phyloP scores from a whole-genome alignment of 1,140 invertebrate genomes.

The Lordiphosa mommai region DNA sequence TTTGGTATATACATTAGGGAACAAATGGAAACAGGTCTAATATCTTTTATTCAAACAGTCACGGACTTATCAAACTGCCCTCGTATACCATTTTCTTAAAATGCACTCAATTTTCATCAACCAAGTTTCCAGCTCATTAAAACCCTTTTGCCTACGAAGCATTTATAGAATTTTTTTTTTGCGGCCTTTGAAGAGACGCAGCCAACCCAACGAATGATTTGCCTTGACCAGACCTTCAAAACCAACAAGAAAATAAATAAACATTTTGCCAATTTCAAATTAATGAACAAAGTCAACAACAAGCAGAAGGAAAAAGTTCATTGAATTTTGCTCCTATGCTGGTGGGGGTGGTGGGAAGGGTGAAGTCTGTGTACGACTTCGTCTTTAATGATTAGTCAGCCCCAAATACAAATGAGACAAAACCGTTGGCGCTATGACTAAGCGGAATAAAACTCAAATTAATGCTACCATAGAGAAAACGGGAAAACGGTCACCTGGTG shows the following conservation, averaged over 20 bases:
- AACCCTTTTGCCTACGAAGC: constrained; percentile 31
- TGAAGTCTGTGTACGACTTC: constrained; percentile 9
- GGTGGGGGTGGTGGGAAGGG: not conserved
- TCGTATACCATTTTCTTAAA: too few relatives aligned
- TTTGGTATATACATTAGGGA: too few relatives aligned
- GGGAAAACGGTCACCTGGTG: constrained; percentile 22
- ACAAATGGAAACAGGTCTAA: too few relatives aligned
- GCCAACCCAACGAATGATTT: not conserved
- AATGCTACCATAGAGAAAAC: constrained; percentile 16
- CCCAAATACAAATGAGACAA: not conserved
- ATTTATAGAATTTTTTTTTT: constrained; percentile 25
- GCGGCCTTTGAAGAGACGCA: constrained; percentile 22
- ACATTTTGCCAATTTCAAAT: constrained; percentile 43
- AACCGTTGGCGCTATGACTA: constrained; percentile 40
- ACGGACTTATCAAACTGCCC: too few relatives aligned
- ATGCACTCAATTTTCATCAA: not conserved
- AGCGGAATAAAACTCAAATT: constrained; percentile 63
- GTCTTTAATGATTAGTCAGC: constrained; percentile 47
- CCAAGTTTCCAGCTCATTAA: constrained; percentile 37
- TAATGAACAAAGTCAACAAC: constrained; percentile 17
- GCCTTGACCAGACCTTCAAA: constrained; percentile 6
- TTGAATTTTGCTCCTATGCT: constrained; percentile 26
- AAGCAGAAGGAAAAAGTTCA: constrained; percentile 24
- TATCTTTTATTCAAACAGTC: too few relatives aligned
- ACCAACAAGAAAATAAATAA: constrained; percentile 29